Conservation (phyloP, 2,113 vertebrate species). For the Pterophyllum scalare region DNA sequence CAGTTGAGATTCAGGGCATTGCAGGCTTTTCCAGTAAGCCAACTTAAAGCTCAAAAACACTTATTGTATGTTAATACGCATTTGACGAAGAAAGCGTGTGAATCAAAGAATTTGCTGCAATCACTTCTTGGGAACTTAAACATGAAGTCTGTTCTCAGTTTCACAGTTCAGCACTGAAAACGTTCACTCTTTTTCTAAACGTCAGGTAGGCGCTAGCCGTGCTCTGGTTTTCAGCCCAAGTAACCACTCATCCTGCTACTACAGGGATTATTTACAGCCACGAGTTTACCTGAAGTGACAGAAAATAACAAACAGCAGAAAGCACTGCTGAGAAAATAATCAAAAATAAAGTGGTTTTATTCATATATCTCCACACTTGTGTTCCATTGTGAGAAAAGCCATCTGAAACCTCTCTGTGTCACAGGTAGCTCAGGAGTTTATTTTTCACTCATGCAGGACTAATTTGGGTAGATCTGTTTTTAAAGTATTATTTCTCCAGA, state of each 20-base stretch:
- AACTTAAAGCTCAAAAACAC: not conserved
- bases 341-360: not conserved
- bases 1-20: not conserved
- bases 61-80: not conserved
- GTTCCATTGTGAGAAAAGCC: not conserved
- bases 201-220: not conserved
- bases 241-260: constrained; percentile 6
- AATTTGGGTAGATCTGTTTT: not conserved
- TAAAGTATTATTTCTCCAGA: not conserved
- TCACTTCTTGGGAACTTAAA: not conserved
- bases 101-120: not conserved
- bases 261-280: not conserved
- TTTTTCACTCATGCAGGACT: constrained; percentile 2
- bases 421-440: not conserved
- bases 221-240: not conserved
- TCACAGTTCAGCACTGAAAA: constrained; percentile 11
- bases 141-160: constrained; percentile 21
- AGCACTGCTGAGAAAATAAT: not conserved
- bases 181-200: constrained; percentile 21
- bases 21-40: not conserved
- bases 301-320: not conserved
- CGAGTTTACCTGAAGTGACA: not conserved
- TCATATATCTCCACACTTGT: not conserved
- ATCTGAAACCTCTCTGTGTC: not conserved
- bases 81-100: not conserved